Percentiles rank a stretch among this genome's conserved stretches.
Conservation (phyloP, 2,113 vertebrate species). For the Heterotis niloticus region DNA sequence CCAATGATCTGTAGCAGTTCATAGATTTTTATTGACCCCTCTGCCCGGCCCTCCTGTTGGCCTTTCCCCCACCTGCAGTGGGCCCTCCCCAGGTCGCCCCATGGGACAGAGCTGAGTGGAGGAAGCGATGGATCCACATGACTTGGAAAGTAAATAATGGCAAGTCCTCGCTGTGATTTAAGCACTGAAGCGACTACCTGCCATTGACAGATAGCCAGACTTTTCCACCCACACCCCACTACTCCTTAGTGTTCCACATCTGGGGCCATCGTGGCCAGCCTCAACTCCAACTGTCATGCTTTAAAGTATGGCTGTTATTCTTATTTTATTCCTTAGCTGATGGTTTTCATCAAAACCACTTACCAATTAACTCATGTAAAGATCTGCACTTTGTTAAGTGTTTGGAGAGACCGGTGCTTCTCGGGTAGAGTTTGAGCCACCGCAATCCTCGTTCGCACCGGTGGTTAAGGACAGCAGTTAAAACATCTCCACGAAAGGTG, state of each 20-base stretch:
- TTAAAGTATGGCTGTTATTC: too few species aligned
- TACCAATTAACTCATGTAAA: too few species aligned
- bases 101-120: constrained; percentile 14
- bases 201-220: neutral
- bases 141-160: constrained; percentile 29
- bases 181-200: neutral
- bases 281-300: too few species aligned
- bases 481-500: too few species aligned
- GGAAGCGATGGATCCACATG: constrained; percentile 29
- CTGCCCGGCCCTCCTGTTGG: constrained; percentile 12
- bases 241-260: neutral
- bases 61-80: constrained; percentile 17
- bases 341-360: too few species aligned
- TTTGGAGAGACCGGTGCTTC: too few species aligned
- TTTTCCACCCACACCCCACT: neutral
- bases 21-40: constrained; percentile 39
- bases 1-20: constrained; percentile 37
- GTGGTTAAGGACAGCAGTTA: too few species aligned
- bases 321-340: too few species aligned
- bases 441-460: too few species aligned
- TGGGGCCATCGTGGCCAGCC: too few species aligned
- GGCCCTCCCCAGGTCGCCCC: constrained; percentile 11
- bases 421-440: too few species aligned
- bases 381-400: too few species aligned
- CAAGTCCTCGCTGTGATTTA: neutral